phyloP scores from a whole-genome alignment of 2,888 invertebrate genomes.

The Sinopyrophorus schimmeli region DNA sequence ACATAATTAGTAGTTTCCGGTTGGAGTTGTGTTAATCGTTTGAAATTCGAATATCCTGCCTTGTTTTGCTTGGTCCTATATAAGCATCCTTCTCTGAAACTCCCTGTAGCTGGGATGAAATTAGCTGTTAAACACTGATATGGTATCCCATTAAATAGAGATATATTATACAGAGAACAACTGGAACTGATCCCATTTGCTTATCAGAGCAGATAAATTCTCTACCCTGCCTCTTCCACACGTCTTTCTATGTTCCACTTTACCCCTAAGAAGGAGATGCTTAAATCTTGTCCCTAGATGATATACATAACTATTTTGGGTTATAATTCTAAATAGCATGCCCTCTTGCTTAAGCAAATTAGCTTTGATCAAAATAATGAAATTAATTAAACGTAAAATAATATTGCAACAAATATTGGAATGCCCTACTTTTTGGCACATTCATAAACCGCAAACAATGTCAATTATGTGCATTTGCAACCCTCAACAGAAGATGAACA shows the following conservation, averaged over 20 bases:
- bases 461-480: too few species aligned
- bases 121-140: constrained; percentile 22
- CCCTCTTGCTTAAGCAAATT: too few species aligned
- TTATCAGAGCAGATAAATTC: constrained; percentile 17
- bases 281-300: too few species aligned
- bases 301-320: too few species aligned
- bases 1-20: constrained; percentile 55
- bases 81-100: constrained; percentile 25
- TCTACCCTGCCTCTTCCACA: constrained; percentile 9
- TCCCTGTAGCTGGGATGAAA: constrained; percentile 19
- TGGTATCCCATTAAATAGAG: constrained; percentile 18
- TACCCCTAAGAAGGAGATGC: too few species aligned
- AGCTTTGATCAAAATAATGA: too few species aligned
- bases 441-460: too few species aligned
- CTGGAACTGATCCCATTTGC: constrained; percentile 24
- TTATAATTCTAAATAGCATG: too few species aligned
- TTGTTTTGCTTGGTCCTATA: constrained; percentile 50
- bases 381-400: too few species aligned
- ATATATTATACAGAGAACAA: constrained; percentile 21
- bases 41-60: constrained; percentile 54
- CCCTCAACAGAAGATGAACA: too few species aligned
- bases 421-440: too few species aligned
- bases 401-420: too few species aligned
- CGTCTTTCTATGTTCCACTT: constrained; percentile 6
- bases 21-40: constrained; percentile 52